These are phyloP conservation scores for Tyto alba DNA, from an alignment of 2,113 vertebrate genomes.

Conservation along the genomic window DNA sequence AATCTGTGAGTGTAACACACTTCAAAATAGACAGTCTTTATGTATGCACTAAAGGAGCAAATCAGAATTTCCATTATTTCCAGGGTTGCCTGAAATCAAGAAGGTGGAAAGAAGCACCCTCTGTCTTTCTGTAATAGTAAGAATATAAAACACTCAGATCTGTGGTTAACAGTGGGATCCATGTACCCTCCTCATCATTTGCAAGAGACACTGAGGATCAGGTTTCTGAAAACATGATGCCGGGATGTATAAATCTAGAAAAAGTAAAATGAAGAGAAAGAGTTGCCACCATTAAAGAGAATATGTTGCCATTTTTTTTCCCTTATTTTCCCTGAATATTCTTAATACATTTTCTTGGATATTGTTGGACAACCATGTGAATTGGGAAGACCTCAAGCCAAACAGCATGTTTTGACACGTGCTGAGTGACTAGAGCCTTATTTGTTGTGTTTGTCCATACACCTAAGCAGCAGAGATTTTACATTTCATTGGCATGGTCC, in stretches of 20 bases:
- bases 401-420: background rate
- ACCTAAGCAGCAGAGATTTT: background rate
- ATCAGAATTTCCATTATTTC: background rate
- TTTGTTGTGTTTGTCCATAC: background rate
- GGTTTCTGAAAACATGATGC: background rate
- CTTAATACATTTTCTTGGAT: background rate
- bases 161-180: background rate
- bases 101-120: background rate
- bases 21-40: background rate
- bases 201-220: background rate
- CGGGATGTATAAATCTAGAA: background rate
- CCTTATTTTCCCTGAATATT: background rate
- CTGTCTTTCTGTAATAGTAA: background rate
- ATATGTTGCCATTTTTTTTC: background rate
- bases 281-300: background rate
- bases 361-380: background rate
- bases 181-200: background rate
- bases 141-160: background rate
- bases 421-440: background rate
- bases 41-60: background rate
- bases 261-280: background rate
- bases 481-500: background rate
- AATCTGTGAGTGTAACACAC: background rate
- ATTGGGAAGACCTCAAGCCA: background rate
- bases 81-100: background rate